Evolutionary conservation across 2,888 invertebrate genomes (phyloP).

Genomic region (Aspidapion aeneum): DNA sequence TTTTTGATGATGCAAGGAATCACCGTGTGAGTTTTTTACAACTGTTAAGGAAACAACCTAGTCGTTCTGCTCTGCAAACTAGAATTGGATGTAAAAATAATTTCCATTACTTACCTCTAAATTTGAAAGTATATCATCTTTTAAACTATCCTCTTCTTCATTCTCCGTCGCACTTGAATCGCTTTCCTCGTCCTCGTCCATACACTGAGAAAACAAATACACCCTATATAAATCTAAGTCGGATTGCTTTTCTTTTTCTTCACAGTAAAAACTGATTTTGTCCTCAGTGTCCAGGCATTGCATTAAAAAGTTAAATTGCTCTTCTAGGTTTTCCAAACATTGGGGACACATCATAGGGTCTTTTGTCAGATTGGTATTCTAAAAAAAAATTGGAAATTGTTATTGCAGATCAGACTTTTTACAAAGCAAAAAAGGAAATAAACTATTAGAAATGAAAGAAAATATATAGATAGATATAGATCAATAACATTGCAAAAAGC

Average conservation of each 20-base stretch:
- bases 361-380: neutral
- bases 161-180: neutral
- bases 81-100: too few species aligned
- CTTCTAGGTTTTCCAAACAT: neutral
- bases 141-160: neutral
- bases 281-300: slow-evolving; percentile 6
- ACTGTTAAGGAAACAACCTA: too few species aligned
- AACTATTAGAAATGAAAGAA: neutral
- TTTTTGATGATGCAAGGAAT: too few species aligned
- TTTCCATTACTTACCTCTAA: neutral
- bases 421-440: neutral
- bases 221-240: neutral
- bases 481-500: too few species aligned
- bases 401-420: too few species aligned
- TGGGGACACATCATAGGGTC: neutral
- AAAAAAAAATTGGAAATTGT: too few species aligned
- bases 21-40: too few species aligned
- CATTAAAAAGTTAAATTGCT: slow-evolving; percentile 1
- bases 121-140: too few species aligned
- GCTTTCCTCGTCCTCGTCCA: neutral
- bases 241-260: neutral
- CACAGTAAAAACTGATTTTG: neutral
- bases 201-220: neutral
- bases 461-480: neutral
- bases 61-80: too few species aligned